Conservation (phyloP, 2,113 vertebrate genomes). For the Spea multiplicata region DNA sequence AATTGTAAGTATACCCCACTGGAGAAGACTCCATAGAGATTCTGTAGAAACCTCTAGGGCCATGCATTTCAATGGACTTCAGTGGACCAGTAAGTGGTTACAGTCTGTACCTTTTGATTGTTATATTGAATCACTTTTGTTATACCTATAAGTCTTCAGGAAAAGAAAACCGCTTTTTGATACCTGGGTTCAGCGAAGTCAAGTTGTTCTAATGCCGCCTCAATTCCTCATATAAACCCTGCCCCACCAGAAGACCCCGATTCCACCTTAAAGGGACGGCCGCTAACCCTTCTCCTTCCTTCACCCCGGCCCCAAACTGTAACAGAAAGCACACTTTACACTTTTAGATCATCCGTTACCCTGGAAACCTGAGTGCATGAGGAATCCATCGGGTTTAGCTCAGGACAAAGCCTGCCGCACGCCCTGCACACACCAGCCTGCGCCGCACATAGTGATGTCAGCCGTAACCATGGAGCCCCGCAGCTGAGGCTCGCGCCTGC, state of each 20-base stretch:
- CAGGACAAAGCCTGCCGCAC: slow-evolving; percentile 60
- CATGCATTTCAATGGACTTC: no score
- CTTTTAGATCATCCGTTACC: slow-evolving; percentile 54
- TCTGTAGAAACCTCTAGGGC: no score
- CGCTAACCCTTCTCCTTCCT: slow-evolving; percentile 9
- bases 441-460: slow-evolving; percentile 68
- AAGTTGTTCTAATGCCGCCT: background rate
- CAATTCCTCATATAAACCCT: background rate
- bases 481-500: slow-evolving; percentile 48
- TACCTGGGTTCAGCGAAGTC: no score
- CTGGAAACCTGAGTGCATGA: slow-evolving; percentile 54
- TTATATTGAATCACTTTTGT: no score
- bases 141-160: no score
- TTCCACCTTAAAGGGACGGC: slow-evolving; percentile 6
- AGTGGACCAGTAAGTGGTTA: no score
- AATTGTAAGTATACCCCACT: no score
- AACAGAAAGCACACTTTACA: background rate
- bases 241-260: background rate
- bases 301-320: background rate
- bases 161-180: no score
- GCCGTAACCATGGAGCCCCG: slow-evolving; percentile 67
- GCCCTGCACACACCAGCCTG: slow-evolving; percentile 55
- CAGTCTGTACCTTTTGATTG: no score
- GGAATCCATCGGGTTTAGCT: slow-evolving; percentile 48
- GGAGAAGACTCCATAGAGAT: no score